These are phyloP conservation scores for Eristalis arbustorum DNA, from an alignment of 2,888 invertebrate genomes.

Conservation along the genomic window DNA sequence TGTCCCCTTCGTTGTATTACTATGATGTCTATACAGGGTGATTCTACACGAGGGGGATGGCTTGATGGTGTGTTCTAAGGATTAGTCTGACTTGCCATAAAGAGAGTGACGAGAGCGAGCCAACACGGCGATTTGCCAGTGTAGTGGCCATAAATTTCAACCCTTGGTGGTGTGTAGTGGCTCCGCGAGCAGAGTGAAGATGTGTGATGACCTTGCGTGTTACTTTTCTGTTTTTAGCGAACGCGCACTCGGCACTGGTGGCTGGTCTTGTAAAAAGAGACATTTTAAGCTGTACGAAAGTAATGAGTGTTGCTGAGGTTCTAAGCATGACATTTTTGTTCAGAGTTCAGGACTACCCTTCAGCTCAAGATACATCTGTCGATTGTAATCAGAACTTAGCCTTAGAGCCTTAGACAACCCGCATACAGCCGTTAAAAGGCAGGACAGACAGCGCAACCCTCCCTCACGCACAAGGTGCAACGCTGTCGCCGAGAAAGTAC, in stretches of 20 bases:
- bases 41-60: neutral
- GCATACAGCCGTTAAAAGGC: neutral
- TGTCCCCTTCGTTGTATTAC: constrained; percentile 47
- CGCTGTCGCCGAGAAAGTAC: constrained; percentile 22
- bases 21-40: constrained; percentile 35
- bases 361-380: too few species aligned
- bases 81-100: constrained; percentile 43
- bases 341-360: neutral
- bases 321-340: neutral
- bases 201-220: constrained; percentile 64
- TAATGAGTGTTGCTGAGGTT: constrained; percentile 20
- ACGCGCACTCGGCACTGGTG: constrained; percentile 42
- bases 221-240: constrained; percentile 44
- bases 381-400: too few species aligned
- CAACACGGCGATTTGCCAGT: neutral
- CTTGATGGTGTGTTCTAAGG: neutral
- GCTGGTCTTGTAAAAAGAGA: neutral
- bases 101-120: constrained; percentile 14
- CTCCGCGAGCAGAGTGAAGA: constrained; percentile 22
- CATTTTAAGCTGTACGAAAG: constrained; percentile 38
- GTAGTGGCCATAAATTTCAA: constrained; percentile 21
- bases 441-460: constrained; percentile 5
- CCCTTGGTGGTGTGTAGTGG: constrained; percentile 13
- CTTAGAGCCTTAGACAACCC: too few species aligned
- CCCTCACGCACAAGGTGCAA: constrained; percentile 23